Conservation (phyloP, 2,888 invertebrate species). For the Drosophila demipolita region DNA sequence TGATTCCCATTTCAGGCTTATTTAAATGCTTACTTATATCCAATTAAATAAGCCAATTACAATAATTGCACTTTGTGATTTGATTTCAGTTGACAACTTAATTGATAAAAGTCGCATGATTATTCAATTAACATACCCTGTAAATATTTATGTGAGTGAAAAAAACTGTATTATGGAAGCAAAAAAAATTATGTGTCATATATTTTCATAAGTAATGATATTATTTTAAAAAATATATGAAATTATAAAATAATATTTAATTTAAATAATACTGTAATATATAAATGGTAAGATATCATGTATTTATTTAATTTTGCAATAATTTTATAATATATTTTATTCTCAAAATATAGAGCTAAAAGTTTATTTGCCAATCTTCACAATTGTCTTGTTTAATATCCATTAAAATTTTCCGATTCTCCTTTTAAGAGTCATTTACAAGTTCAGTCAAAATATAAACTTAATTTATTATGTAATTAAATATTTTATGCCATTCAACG, state of each 20-base stretch:
- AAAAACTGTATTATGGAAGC: background rate
- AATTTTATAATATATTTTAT: background rate
- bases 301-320: background rate
- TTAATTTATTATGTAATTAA: slow-evolving; percentile 14
- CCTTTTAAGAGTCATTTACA: slow-evolving; percentile 1
- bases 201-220: no score
- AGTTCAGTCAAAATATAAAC: background rate
- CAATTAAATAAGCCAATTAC: slow-evolving; percentile 50
- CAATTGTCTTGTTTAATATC: background rate
- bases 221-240: background rate
- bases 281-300: background rate
- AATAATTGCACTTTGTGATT: slow-evolving; percentile 48
- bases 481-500: slow-evolving; percentile 25
- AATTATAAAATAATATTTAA: background rate
- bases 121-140: slow-evolving; percentile 16
- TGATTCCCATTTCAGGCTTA: slow-evolving; percentile 25
- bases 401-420: background rate
- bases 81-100: slow-evolving; percentile 47
- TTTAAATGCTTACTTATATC: slow-evolving; percentile 36
- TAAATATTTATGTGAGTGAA: background rate
- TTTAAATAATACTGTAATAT: background rate
- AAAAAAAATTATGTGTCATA: background rate
- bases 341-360: background rate
- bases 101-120: slow-evolving; percentile 32
- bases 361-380: background rate